Evolutionary conservation across 2,888 invertebrate species (phyloP).

Genomic region (Tubulanus polymorphus): DNA sequence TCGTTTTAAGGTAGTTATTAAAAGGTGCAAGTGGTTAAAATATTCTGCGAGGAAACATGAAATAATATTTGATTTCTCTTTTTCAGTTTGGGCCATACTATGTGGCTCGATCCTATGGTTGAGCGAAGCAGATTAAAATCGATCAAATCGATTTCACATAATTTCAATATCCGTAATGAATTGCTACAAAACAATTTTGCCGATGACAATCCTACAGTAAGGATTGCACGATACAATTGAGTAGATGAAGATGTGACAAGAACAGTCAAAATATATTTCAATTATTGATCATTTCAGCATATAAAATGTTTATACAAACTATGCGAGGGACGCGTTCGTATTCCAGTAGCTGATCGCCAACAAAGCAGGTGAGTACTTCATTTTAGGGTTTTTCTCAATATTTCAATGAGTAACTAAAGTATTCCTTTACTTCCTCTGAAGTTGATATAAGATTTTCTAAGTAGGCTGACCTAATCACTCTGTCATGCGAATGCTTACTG

Average conservation of each 20-base stretch:
- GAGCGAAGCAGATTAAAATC: conserved; percentile 58
- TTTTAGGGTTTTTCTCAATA: too few relatives aligned
- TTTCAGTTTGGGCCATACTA: conserved; percentile 59
- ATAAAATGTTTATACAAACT: conserved; percentile 56
- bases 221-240: too few relatives aligned
- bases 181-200: conserved; percentile 57
- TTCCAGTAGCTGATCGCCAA: too few relatives aligned
- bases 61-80: conserved; percentile 51
- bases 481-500: too few relatives aligned
- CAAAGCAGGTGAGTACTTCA: too few relatives aligned
- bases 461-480: too few relatives aligned
- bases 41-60: background rate
- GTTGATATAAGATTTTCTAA: too few relatives aligned
- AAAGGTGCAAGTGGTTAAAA: background rate
- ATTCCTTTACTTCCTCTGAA: too few relatives aligned
- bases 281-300: too few relatives aligned
- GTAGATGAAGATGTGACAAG: too few relatives aligned
- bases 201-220: conserved; percentile 52
- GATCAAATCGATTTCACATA: conserved; percentile 57
- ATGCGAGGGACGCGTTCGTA: conserved; percentile 41
- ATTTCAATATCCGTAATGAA: conserved; percentile 59
- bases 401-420: too few relatives aligned
- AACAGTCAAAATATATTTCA: too few relatives aligned
- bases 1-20: conserved; percentile 33
- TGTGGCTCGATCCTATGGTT: conserved; percentile 66